phyloP scores from a whole-genome alignment of 2,888 invertebrate genomes.

The Coelinius sp. region DNA sequence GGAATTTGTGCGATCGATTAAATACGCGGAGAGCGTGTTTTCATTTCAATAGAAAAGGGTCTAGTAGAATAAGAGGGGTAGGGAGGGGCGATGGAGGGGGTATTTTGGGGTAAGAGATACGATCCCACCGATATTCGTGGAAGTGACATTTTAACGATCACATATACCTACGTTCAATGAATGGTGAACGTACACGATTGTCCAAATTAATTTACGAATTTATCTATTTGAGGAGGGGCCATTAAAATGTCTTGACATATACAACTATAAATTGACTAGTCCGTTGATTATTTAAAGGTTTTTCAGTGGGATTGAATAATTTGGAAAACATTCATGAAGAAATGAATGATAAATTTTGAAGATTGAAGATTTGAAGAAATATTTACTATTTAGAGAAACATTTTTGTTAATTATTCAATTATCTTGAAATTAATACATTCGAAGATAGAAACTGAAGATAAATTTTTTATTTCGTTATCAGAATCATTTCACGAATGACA shows the following conservation, averaged over 20 bases:
- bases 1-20: slow-evolving; percentile 33
- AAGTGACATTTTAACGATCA: slow-evolving; percentile 60
- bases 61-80: neutral
- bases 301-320: neutral
- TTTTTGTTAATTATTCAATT: too few relatives aligned
- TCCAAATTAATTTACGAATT: slow-evolving; percentile 39
- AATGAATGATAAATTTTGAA: neutral
- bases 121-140: slow-evolving; percentile 54
- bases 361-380: too few relatives aligned
- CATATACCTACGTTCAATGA: slow-evolving; percentile 41
- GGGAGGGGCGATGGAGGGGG: slow-evolving; percentile 4
- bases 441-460: too few relatives aligned
- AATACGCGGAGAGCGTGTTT: slow-evolving; percentile 20
- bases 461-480: too few relatives aligned
- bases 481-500: too few relatives aligned
- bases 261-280: neutral
- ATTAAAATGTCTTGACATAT: slow-evolving; percentile 8
- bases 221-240: neutral
- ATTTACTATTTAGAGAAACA: too few relatives aligned
- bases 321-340: neutral
- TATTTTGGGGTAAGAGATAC: slow-evolving; percentile 42
- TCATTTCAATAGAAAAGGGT: slow-evolving; percentile 20
- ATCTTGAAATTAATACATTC: too few relatives aligned
- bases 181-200: slow-evolving; percentile 21
- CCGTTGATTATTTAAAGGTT: neutral